Evolutionary conservation across 1,140 invertebrate species (phyloP).

Genomic region (Aphaenogaster rudis): DNA sequence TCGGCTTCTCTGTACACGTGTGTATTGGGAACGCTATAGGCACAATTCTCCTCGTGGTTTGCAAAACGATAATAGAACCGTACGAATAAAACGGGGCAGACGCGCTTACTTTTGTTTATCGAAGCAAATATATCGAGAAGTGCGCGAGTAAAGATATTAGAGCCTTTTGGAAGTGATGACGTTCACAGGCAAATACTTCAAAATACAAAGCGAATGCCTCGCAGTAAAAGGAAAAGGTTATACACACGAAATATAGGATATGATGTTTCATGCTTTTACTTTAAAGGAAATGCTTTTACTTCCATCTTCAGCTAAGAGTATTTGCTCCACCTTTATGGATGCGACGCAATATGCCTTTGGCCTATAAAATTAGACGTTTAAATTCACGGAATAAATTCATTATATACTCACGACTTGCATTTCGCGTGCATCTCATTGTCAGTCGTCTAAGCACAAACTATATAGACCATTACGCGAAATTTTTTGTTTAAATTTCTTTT

Average conservation of each 20-base stretch:
- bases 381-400: conserved; percentile 15
- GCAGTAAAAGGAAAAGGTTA: conserved; percentile 22
- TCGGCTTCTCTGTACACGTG: neutral
- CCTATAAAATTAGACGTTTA: conserved; percentile 42
- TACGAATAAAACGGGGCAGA: neutral
- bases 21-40: neutral
- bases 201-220: conserved; percentile 44
- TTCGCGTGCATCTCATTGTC: neutral
- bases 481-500: neutral
- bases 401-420: neutral
- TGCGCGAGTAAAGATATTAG: conserved; percentile 27
- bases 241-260: conserved; percentile 15
- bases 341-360: conserved; percentile 36
- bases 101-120: conserved; percentile 13
- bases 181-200: conserved; percentile 16
- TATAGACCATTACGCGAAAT: neutral
- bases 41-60: conserved; percentile 21
- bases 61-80: neutral
- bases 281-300: conserved; percentile 45
- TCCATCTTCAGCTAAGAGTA: conserved; percentile 36
- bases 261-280: conserved; percentile 36
- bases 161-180: conserved; percentile 29
- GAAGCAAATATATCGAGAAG: neutral
- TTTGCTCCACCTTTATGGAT: conserved; percentile 43
- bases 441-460: neutral